A percentile compares a stretch with the other conserved stretches of the same genome.
These are phyloP conservation scores for Corythornis madagascariensis DNA, from an alignment of 2,113 vertebrate genomes.

Conservation along the genomic window DNA sequence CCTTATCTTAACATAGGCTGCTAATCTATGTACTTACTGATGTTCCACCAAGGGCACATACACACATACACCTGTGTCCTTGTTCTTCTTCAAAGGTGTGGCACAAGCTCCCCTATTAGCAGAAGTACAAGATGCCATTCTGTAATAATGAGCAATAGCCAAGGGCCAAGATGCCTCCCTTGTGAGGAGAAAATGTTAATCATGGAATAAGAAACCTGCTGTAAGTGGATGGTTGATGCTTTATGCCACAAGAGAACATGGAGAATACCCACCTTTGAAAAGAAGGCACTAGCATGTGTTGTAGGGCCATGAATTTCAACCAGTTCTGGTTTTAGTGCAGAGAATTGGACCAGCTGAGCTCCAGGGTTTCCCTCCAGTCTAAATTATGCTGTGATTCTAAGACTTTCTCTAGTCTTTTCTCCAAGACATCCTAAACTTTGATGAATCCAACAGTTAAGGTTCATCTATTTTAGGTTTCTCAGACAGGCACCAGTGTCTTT, in stretches of 20 bases:
- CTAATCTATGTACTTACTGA: not conserved
- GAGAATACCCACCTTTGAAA: not conserved
- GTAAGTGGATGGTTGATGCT: not conserved
- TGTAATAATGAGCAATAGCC: not conserved
- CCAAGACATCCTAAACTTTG: not conserved
- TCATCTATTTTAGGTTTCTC: not conserved
- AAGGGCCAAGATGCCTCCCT: not conserved
- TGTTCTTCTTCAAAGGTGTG: not conserved
- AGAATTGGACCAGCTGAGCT: not conserved
- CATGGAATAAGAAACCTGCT: not conserved
- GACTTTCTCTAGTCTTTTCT: not conserved
- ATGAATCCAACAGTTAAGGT: not conserved
- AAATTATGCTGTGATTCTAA: not conserved
- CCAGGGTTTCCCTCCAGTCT: not conserved
- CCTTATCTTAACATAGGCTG: not conserved
- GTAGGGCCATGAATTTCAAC: not conserved
- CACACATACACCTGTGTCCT: not conserved
- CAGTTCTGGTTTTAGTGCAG: not conserved
- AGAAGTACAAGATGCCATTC: not conserved
- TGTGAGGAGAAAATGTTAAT: not conserved
- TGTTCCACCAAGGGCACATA: not conserved
- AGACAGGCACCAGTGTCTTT: not conserved
- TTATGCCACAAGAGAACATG: not conserved
- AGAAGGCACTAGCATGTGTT: not conserved
- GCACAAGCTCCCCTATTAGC: not conserved